These are phyloP conservation scores for Scleropages formosus DNA, from an alignment of 2,797 vertebrate genomes.

Conservation along the genomic window DNA sequence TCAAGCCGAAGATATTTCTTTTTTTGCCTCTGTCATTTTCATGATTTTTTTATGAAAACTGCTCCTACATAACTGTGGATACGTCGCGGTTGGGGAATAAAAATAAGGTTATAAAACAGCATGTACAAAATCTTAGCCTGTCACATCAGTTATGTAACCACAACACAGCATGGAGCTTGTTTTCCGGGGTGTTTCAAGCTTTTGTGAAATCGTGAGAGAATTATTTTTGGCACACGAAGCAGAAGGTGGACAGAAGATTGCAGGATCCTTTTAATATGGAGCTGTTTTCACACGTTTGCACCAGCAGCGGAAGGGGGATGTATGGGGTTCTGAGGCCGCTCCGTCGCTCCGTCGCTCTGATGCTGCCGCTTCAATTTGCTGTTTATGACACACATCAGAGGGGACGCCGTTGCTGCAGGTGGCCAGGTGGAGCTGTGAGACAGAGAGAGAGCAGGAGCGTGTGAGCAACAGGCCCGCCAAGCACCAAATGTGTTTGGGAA, in stretches of 20 bases:
- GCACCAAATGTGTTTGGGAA: constrained; percentile 25
- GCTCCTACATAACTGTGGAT: neutral
- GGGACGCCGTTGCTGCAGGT: constrained; percentile 22
- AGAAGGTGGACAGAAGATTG: neutral
- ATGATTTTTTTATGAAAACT: neutral
- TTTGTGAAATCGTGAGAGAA: constrained; percentile 21
- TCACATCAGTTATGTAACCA: constrained; percentile 1
- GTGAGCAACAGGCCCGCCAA: neutral
- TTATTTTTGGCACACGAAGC: constrained; percentile 13
- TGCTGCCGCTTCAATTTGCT: neutral
- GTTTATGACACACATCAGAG: constrained; percentile 20
- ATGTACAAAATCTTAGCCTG: constrained; percentile 15
- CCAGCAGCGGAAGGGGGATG: neutral
- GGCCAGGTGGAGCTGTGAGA: neutral
- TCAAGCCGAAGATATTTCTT: constrained; percentile 1
- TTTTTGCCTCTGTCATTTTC: constrained; percentile 2
- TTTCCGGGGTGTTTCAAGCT: constrained; percentile 2
- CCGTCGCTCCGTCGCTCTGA: neutral
- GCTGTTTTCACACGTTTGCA: neutral
- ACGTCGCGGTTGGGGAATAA: neutral
- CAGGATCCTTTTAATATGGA: neutral
- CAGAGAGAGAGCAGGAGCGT: neutral
- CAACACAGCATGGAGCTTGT: neutral
- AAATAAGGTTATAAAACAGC: constrained; percentile 15
- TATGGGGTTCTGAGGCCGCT: neutral